Conservation (phyloP, 2,113 vertebrate species). For the Pluvialis apricaria region DNA sequence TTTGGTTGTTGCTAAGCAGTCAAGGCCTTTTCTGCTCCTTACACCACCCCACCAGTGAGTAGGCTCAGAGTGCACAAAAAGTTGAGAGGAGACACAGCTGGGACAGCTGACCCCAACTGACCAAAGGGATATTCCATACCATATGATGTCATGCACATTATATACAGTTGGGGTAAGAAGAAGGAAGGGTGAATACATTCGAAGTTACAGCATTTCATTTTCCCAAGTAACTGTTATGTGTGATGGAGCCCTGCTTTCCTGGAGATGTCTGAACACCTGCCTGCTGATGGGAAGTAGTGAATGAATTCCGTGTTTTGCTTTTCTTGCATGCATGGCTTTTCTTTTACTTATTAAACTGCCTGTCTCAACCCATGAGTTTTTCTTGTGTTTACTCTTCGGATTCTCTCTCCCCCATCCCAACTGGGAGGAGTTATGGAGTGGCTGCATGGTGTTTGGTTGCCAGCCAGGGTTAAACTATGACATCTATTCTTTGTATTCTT, state of each 20-base stretch:
- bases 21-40: neutral
- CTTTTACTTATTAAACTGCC: neutral
- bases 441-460: neutral
- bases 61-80: neutral
- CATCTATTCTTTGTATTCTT: neutral
- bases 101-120: neutral
- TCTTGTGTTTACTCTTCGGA: neutral
- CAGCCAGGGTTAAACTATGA: neutral
- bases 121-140: neutral
- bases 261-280: neutral
- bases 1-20: neutral
- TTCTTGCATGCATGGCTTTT: neutral
- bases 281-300: neutral
- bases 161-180: neutral
- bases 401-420: neutral
- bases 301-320: neutral
- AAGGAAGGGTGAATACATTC: neutral
- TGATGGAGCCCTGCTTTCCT: neutral
- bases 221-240: neutral
- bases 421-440: neutral
- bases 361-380: neutral
- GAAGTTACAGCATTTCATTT: neutral
- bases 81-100: neutral
- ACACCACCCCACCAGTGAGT: neutral
- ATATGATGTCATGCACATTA: neutral